Percentiles rank a stretch among this genome's conserved stretches.
Conservation (phyloP, 2,888 invertebrate species). For the Micropterix aruncella region DNA sequence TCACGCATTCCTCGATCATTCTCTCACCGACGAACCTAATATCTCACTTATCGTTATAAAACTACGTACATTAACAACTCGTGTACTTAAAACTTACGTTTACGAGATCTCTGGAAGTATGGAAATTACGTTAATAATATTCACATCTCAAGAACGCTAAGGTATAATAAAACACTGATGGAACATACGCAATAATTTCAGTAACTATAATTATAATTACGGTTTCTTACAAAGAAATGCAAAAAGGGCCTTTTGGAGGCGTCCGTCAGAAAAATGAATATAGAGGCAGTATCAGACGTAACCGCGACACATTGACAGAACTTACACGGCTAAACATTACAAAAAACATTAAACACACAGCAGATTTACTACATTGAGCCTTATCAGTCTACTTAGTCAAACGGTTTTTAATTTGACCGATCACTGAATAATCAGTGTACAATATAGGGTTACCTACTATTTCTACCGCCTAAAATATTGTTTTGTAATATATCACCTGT, state of each 20-base stretch:
- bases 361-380: not conserved
- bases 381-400: not conserved
- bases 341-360: too few species aligned
- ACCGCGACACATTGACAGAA: too few species aligned
- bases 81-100: conserved; percentile 35
- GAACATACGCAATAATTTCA: too few species aligned
- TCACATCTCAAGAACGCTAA: not conserved
- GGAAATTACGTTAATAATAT: conserved; percentile 22
- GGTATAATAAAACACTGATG: too few species aligned
- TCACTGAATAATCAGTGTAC: not conserved
- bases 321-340: too few species aligned
- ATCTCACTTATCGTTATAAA: not conserved
- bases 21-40: too few species aligned
- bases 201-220: too few species aligned
- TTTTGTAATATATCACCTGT: not conserved
- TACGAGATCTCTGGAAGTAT: conserved; percentile 44
- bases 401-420: not conserved
- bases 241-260: too few species aligned
- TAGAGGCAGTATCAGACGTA: too few species aligned
- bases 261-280: too few species aligned
- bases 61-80: not conserved
- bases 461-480: not conserved
- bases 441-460: not conserved
- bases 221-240: too few species aligned
- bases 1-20: too few species aligned